Evolutionary conservation across 2,113 vertebrate genomes (phyloP).

Genomic region (Aegotheles bennettii): DNA sequence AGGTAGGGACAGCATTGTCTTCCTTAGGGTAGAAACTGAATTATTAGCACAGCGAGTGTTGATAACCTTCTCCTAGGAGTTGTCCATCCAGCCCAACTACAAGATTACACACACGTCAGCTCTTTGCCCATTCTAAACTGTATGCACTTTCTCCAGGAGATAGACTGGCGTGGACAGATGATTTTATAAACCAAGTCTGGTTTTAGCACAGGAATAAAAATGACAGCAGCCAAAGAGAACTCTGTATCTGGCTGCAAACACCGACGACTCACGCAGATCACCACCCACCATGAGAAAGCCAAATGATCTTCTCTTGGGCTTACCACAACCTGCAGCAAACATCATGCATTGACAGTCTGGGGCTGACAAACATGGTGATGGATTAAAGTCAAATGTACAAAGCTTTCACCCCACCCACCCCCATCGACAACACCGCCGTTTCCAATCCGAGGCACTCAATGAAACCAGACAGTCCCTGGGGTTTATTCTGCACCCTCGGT

Average conservation of each 20-base stretch:
- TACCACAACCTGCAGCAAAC: background rate
- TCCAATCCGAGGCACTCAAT: background rate
- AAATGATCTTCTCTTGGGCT: background rate
- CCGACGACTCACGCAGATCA: accelerated
- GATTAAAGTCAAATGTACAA: background rate
- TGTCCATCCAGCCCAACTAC: background rate
- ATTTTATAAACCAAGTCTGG: background rate
- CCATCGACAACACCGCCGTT: background rate
- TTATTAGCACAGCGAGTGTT: accelerated
- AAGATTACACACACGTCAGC: background rate
- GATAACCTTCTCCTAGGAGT: background rate
- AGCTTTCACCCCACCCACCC: background rate
- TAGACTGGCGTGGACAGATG: accelerated
- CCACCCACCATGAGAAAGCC: background rate
- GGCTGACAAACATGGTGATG: accelerated
- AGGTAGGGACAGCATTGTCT: background rate
- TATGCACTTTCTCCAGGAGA: background rate
- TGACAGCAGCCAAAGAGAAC: background rate
- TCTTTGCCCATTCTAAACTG: background rate
- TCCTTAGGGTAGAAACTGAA: background rate
- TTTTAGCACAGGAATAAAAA: background rate
- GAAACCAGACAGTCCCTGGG: background rate
- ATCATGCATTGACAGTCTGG: accelerated
- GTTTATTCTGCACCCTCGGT: background rate
- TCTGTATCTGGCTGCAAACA: background rate